Evolutionary conservation across 2,888 invertebrate species (phyloP), one percentile per base, ranked within the genome.

Genomic region (Pocota personata): DNA sequence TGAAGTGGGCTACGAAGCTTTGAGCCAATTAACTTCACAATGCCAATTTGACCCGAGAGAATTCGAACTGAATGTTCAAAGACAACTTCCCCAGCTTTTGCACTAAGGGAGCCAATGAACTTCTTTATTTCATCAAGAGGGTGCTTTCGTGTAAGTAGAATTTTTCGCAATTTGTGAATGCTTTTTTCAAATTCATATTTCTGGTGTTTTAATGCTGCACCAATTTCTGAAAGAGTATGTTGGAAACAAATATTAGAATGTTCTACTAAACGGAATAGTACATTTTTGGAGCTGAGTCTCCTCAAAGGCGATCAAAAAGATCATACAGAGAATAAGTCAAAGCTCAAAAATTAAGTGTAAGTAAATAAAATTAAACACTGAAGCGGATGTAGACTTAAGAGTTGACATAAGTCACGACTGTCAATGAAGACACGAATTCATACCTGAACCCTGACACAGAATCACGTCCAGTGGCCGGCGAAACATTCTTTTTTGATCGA

Each of bases 111-210:
- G 0, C 32, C 67, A 0, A 82, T 52, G 14, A 89, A 67, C 8
- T 87, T 88, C 19, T 88, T 89, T 32, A 92, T 84, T 12, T 78
- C 77, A 52, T 89, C 90, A 71, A 91, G 79, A 0, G 88, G 86
- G 8, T 79, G 66, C 46, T 89, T 90, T 50, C 89, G 90, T 2
- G 88, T 88, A 14, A 91, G 66, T 21, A 91, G 72, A 4, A 89
- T 67, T 2, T 90, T 89, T 2, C 91, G 89, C 19, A 91, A 62
- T 2, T 52, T 87, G 2, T 88, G 86, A 8, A 91, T 87, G 8
- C 87, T 83, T 16, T 88, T 78, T 87, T 91, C 91, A 40, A 91
- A 91, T 8, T 89, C 87, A 40, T 90, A 90, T 3, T 89, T 89
- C 75, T 91, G 91, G 67, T 88, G 87, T 21, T 89, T 90, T n/a